Percentiles rank a stretch among this genome's conserved stretches.
These are phyloP conservation scores for Podarcis cretensis DNA, from an alignment of 2,113 vertebrate species.

Conservation along the genomic window DNA sequence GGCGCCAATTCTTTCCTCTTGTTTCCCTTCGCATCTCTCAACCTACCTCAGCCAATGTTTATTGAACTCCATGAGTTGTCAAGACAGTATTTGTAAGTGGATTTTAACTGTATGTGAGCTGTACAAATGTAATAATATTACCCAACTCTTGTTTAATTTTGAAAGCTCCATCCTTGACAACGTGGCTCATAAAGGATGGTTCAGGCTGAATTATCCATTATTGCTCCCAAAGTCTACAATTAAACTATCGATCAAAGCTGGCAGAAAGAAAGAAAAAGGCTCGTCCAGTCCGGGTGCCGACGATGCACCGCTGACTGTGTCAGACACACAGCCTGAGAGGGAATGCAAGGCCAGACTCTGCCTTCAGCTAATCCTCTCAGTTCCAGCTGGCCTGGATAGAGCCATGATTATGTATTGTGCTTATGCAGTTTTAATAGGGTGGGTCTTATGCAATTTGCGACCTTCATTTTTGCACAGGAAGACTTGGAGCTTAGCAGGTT, in stretches of 20 bases:
- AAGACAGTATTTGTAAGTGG: conserved; percentile 78
- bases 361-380: conserved; percentile 78
- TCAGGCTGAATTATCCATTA: conserved; percentile 84
- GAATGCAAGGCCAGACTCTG: conserved; percentile 73
- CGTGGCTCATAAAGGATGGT: conserved; percentile 78
- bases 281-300: conserved; percentile 62
- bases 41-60: conserved; percentile 68
- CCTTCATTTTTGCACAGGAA: conserved; percentile 84
- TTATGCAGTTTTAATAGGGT: conserved; percentile 85
- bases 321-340: conserved; percentile 53
- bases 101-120: conserved; percentile 79
- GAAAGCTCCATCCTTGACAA: conserved; percentile 75
- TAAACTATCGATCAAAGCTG: conserved; percentile 87
- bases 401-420: conserved; percentile 76
- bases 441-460: conserved; percentile 89
- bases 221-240: conserved; percentile 86
- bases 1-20: conserved; percentile 30
- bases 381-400: conserved; percentile 75
- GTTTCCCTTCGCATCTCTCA: conserved; percentile 37
- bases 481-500: conserved; percentile 92
- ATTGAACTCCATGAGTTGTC: conserved; percentile 75
- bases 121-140: conserved; percentile 82
- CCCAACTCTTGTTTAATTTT: conserved; percentile 84
- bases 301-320: conserved; percentile 67
- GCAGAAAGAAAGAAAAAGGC: conserved; percentile 69